A percentile compares a stretch with the other conserved stretches of the same genome.
phyloP scores from a whole-genome alignment of 2,888 invertebrate genomes.

The Nycteola revayana region DNA sequence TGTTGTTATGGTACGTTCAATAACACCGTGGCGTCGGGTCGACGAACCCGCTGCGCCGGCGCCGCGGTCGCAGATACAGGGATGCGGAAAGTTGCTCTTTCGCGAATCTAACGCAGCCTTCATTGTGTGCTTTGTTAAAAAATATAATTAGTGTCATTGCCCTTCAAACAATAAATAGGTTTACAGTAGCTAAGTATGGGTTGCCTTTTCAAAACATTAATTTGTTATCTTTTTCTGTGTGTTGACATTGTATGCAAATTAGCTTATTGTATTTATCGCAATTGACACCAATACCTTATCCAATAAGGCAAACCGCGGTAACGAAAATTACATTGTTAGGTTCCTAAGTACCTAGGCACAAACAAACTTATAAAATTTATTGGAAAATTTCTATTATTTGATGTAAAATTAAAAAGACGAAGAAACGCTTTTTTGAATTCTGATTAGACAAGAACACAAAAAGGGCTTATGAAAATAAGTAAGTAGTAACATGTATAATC shows the following conservation, averaged over 20 bases:
- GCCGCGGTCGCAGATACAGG: constrained; percentile 63
- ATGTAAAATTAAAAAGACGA: too few relatives aligned
- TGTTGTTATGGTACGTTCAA: constrained; percentile 70
- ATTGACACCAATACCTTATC: constrained; percentile 1
- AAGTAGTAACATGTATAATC: too few relatives aligned
- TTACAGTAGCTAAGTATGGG: constrained; percentile 7
- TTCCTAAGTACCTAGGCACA: too few relatives aligned
- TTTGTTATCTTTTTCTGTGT: constrained; percentile 6
- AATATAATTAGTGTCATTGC: constrained; percentile 25
- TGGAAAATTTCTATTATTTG: too few relatives aligned
- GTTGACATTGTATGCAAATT: constrained; percentile 14
- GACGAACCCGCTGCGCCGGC: constrained; percentile 67
- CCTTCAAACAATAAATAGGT: constrained; percentile 11
- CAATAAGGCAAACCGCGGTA: too few relatives aligned
- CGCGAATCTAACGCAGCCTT: constrained; percentile 36
- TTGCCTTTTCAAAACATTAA: constrained; percentile 6
- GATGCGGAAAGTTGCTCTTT: constrained; percentile 47
- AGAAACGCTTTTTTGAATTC: too few relatives aligned
- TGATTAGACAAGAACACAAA: too few relatives aligned
- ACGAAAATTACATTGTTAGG: too few relatives aligned
- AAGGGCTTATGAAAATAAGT: too few relatives aligned
- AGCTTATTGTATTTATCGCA: neutral
- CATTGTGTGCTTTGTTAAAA: constrained; percentile 24
- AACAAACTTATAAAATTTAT: too few relatives aligned
- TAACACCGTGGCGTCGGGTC: constrained; percentile 72